Percentiles rank a stretch among this genome's conserved stretches.
These are phyloP conservation scores for Limosa lapponica DNA, from an alignment of 2,797 vertebrate genomes.

Conservation along the genomic window DNA sequence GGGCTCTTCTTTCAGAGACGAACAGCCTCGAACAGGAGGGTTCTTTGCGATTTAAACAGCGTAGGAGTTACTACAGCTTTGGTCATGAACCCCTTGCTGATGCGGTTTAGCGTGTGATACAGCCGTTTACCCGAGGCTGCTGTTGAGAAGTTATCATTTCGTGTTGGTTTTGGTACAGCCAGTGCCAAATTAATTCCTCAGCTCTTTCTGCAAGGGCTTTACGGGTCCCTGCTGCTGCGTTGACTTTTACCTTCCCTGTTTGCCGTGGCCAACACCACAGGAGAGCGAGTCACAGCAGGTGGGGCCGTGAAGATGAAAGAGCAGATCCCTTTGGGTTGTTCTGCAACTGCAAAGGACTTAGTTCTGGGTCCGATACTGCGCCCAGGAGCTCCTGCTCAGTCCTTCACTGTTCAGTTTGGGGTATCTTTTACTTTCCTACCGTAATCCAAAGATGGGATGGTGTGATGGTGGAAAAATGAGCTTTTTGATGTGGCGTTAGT, in stretches of 20 bases:
- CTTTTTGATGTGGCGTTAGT: not conserved
- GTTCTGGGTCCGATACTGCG: not conserved
- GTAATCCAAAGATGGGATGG: not conserved
- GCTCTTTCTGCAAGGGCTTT: not conserved
- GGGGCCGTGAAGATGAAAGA: not conserved
- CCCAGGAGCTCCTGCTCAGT: not conserved
- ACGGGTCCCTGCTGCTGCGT: not conserved
- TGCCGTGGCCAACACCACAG: not conserved
- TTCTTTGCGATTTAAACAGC: not conserved
- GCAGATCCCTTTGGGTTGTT: not conserved
- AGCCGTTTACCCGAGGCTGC: not conserved
- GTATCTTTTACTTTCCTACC: not conserved
- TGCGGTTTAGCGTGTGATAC: not conserved
- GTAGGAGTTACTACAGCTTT: not conserved
- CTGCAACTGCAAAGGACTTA: not conserved
- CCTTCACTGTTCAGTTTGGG: not conserved
- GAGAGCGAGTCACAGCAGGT: not conserved
- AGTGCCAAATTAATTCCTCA: not conserved
- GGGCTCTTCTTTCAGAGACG: not conserved
- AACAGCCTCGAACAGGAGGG: not conserved
- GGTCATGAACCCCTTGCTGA: not conserved
- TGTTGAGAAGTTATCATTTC: not conserved
- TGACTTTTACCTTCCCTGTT: not conserved
- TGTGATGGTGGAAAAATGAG: not conserved
- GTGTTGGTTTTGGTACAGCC: not conserved